Base-by-base conservation (phyloP, 2,888 invertebrate species). In the Eupithecia dodoneata region DNA sequence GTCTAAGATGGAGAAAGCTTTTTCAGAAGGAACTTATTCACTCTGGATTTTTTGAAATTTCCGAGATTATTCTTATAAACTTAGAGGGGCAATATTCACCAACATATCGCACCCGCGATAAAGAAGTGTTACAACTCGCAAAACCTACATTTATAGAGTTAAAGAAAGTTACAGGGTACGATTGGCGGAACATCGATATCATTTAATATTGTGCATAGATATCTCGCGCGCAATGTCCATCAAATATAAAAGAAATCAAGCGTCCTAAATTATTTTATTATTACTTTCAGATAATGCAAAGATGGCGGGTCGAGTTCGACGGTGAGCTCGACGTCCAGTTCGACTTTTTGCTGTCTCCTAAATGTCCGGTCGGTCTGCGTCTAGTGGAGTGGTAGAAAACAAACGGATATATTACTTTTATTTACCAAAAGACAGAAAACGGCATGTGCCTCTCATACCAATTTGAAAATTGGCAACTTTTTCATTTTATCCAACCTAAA, bases 281-380 rank as follows among this genome's bases (percentile, higher is more conserved):
- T 59, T 59, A 49, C 82, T 92, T 88, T 49, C 93, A 97, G 97
- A 95, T 97, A 84, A 91, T 97, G 81, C 96, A 96, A 84, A 96
- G 96, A 85, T 98, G 97, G 92, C 95, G 97, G 74, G 96, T 98
- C 45, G 96, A 96, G 76, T 96, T 96, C 81, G 96, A 96, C 67
- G 96, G 97, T 15, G 96, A 97, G 69, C 89, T 98, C 81, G 96
- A 97, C 85, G 92, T 97, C 49, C 96, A 97, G 87, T 98, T 98
- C 87, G 98, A 98, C 89, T 98, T 98, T 92, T 94, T 98, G 72
- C 88, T 98, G 79, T 96, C 97, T 6, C 98, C 98, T 3, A 97
- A 97, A 89, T 96, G 96, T 10, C 97, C 97, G 30, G 96, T 98
- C 15, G 95, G 96, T 12, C 93, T 98, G 83, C 95, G 95, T 76